These are phyloP conservation scores for Campoletis sonorensis DNA, from an alignment of 1,140 invertebrate species.

Conservation along the genomic window DNA sequence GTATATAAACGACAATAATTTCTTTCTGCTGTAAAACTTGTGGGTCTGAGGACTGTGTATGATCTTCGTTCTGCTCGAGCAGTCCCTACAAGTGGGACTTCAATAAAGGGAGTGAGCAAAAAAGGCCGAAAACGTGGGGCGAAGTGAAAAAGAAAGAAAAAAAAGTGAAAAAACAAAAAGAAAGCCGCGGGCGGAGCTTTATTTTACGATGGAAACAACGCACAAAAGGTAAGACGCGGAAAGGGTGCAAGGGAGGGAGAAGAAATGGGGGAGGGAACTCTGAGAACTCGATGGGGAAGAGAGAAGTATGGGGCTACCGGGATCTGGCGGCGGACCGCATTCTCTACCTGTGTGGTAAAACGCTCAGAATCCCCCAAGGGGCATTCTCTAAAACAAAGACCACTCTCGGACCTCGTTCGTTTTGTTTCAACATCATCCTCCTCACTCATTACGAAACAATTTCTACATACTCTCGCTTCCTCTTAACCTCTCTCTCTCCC, in stretches of 20 bases:
- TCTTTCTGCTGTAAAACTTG: too few species aligned
- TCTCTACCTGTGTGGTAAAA: slow-evolving; percentile 73
- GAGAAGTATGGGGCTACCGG: slow-evolving; percentile 16
- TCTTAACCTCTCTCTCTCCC: too few species aligned
- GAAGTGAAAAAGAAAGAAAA: background rate
- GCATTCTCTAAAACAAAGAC: slow-evolving; percentile 71
- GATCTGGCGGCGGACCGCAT: slow-evolving; percentile 66
- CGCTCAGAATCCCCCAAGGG: slow-evolving; percentile 66
- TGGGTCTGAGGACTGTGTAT: too few species aligned
- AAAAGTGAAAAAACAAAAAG: slow-evolving; percentile 5
- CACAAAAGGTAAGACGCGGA: background rate
- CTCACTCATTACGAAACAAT: slow-evolving; percentile 26
- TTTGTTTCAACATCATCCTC: slow-evolving; percentile 4
- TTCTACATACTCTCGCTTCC: slow-evolving; percentile 4
- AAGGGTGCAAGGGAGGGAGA: slow-evolving; percentile 6
- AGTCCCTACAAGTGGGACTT: too few species aligned
- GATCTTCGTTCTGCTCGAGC: too few species aligned
- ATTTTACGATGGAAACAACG: background rate
- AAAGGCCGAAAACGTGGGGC: background rate
- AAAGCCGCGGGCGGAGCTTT: slow-evolving; percentile 27
- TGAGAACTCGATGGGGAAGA: slow-evolving; percentile 51
- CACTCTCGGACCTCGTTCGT: slow-evolving; percentile 53
- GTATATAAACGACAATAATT: too few species aligned
- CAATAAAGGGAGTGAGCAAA: too few species aligned
- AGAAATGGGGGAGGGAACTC: slow-evolving; percentile 2